These are phyloP conservation scores for Aphis craccivora DNA, from an alignment of 1,140 invertebrate species.

Conservation along the genomic window DNA sequence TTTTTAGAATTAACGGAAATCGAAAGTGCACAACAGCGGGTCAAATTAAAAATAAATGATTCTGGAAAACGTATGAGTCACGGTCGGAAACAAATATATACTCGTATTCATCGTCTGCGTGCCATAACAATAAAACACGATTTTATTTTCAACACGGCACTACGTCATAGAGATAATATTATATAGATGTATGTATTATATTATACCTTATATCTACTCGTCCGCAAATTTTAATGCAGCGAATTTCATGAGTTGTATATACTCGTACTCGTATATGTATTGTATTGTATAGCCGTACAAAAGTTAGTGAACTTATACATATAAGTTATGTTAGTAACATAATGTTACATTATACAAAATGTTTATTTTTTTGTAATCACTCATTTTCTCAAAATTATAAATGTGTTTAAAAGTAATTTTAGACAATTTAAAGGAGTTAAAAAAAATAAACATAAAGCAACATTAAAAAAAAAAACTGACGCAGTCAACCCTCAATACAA, in stretches of 20 bases:
- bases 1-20: slow-evolving; percentile 47
- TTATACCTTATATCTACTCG: no score
- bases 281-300: neutral
- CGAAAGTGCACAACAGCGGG: neutral
- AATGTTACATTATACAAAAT: no score
- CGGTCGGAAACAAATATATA: neutral
- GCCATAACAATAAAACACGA: neutral
- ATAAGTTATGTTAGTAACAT: neutral
- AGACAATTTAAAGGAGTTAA: neutral
- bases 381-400: neutral
- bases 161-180: neutral
- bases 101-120: neutral
- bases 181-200: neutral
- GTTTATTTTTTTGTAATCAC: neutral
- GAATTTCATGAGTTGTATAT: neutral
- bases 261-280: no score
- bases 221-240: neutral
- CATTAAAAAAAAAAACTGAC: no score
- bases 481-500: no score
- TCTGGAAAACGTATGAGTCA: slow-evolving; percentile 53
- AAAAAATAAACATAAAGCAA: neutral
- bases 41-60: slow-evolving; percentile 40
- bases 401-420: no score
- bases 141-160: neutral
- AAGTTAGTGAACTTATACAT: neutral